phyloP scores from a whole-genome alignment of 2,888 invertebrate genomes.

The Herminia tarsipennalis region DNA sequence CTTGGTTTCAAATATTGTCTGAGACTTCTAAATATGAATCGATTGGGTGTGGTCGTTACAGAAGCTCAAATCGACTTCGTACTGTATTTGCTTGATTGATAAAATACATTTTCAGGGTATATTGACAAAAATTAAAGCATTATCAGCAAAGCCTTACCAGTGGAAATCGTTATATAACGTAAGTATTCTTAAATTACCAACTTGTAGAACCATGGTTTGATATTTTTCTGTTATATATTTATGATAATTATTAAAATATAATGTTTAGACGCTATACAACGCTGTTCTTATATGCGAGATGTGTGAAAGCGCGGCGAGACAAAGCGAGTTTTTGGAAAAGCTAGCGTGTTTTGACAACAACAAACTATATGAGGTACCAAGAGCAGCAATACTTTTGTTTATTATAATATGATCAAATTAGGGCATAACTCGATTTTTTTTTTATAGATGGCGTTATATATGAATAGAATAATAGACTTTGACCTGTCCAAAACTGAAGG shows the following conservation, averaged over 20 bases:
- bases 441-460: slow-evolving; percentile 86
- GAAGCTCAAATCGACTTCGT: too few relatives aligned
- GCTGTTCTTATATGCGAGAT: slow-evolving; percentile 89
- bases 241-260: background rate
- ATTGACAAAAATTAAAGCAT: slow-evolving; percentile 86
- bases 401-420: background rate
- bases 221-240: background rate
- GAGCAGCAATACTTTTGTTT: background rate
- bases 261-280: slow-evolving; percentile 87
- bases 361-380: slow-evolving; percentile 79
- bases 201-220: background rate
- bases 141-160: slow-evolving; percentile 87
- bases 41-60: too few relatives aligned
- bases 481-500: slow-evolving; percentile 86
- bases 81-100: too few relatives aligned
- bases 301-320: slow-evolving; percentile 79
- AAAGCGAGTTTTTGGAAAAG: slow-evolving; percentile 81
- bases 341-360: slow-evolving; percentile 78
- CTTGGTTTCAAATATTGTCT: background rate
- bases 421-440: too few relatives aligned
- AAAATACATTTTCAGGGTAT: slow-evolving; percentile 79
- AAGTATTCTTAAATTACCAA: slow-evolving; percentile 50
- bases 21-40: too few relatives aligned
- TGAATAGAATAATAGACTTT: slow-evolving; percentile 91
- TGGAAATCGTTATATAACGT: slow-evolving; percentile 91